Evolutionary conservation across 2,797 vertebrate genomes (phyloP), one percentile per base, ranked within the genome.

Genomic region (Rhyacichthys aspro): DNA sequence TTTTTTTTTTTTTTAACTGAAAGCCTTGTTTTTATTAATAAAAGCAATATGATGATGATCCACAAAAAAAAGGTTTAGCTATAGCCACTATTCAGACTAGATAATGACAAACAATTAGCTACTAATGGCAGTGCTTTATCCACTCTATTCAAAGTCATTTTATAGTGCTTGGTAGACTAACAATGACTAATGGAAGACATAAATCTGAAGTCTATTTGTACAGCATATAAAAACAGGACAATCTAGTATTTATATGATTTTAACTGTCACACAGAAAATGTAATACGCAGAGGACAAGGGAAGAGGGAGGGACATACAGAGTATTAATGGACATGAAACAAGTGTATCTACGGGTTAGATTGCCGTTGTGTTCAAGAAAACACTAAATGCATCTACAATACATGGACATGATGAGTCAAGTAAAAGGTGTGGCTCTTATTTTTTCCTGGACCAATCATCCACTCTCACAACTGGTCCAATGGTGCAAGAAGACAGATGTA

Each of bases 371-470:
- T 71, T 86, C 70, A 76, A 79, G 71, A 67, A 76, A 86, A 88
- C 82, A 87, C 76, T 86, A 76, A 76, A 86, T 83, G 80, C 68
- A 67, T 76, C 82, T 88, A 87, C n/a, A 34, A 9, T 18, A 69
- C 57, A 75, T 59, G 60, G 67, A 79, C 53, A 79, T 32, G 72
- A 82, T 79, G 71, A 79, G 83, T 79, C 61, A 64, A 68, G 73
- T 78, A 67, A 78, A 70, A 80, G 70, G 45, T 71, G 78, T 77
- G 79, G 47, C 75, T 89, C 70, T 87, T 89, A 41, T 39, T 85
- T 70, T 61, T 82, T 93, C 82, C 88, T 90, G 86, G 90, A 90
- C 88, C 92, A 92, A 90, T 90, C 92, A 93, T 87, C 81, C 91
- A 92, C 81, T 88, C 81, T 86, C 87, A 92, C 86, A 82, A 72